Evolutionary conservation across 2,888 invertebrate genomes (phyloP), one percentile per base, ranked within the genome.

Genomic region (Epiperipatus broadwayi): DNA sequence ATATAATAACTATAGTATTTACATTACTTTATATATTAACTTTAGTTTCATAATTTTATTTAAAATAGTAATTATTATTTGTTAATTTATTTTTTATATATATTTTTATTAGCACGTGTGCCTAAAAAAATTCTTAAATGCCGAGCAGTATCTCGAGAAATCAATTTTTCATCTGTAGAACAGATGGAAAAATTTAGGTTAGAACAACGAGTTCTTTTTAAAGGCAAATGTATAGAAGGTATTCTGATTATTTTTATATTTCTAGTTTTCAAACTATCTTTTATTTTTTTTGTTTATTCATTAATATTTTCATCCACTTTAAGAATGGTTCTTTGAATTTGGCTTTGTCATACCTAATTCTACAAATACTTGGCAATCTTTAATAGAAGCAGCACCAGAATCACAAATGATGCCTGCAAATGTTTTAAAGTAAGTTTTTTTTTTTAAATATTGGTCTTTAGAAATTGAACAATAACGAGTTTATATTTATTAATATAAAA

Each of bases 331-430:
- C 63, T 99, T 97, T 60, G 93, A 95, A 58, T 97, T 99, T 70
- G 97, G 97, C 29, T 93, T 84, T 64, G 95, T 99, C 12, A 93
- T 95, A 53, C 83, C 93, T 1, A 85, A 87, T 52, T 95, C 95
- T 5, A 95, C 93, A 30, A 97, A 97, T 61, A 95, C 95, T 8
- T 97, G 97, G 97, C 95, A 97, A 60, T 91, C 87, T 39, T 71
- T 89, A 41, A 91, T 97, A 51, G 91, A 95, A 63, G 95, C 97
- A 8, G 95, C 97, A 0, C 95, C 97, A 0, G 95, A 97, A 60
- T 85, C 85, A 39, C 91, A 97, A 64, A 97, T 97, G 95, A 91
- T 99, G 87, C 95, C 97, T n/a, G 91, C 95, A 4, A 83, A 81
- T 59, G 75, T 95, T 44, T 70, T 97, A 48, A 95, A 87, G 89